A percentile compares a stretch with the other conserved stretches of the same genome.
Conservation (phyloP, 2,797 vertebrate genomes). For the Simalia tracyae region DNA sequence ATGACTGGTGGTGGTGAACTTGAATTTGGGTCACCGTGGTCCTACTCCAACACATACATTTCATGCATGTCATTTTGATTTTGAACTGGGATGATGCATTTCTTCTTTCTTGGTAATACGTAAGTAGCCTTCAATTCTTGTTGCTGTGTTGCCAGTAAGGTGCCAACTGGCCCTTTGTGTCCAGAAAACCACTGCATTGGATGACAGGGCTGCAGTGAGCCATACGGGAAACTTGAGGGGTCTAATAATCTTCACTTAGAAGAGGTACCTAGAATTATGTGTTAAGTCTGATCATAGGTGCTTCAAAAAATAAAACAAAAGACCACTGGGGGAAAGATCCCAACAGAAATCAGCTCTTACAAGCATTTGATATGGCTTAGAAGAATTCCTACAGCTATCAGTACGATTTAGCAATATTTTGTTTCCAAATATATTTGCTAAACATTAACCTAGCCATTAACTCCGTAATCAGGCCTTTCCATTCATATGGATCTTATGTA, state of each 20-base stretch:
- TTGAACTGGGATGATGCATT: not conserved
- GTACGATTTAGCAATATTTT: constrained; percentile 60
- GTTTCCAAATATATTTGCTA: constrained; percentile 50
- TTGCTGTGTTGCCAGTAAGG: not conserved
- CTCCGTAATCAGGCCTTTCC: constrained; percentile 56
- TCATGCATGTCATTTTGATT: not conserved
- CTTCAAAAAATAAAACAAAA: constrained; percentile 17
- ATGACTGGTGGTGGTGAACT: not conserved
- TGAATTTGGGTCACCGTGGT: not conserved
- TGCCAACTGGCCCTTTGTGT: not conserved
- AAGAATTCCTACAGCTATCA: constrained; percentile 46
- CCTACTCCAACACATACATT: not conserved
- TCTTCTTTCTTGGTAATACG: not conserved
- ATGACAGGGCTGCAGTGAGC: not conserved
- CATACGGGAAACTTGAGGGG: not conserved
- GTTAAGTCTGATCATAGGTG: not conserved
- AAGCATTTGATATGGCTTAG: constrained; percentile 23
- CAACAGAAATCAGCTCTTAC: not conserved
- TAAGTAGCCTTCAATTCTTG: not conserved
- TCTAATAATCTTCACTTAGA: not conserved
- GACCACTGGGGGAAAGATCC: not conserved
- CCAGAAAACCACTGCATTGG: not conserved
- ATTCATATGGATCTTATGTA: constrained; percentile 45
- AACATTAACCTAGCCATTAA: constrained; percentile 59
- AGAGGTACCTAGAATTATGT: not conserved